These are phyloP conservation scores for Andrena haemorrhoa DNA, from an alignment of 2,888 invertebrate species.

Conservation along the genomic window DNA sequence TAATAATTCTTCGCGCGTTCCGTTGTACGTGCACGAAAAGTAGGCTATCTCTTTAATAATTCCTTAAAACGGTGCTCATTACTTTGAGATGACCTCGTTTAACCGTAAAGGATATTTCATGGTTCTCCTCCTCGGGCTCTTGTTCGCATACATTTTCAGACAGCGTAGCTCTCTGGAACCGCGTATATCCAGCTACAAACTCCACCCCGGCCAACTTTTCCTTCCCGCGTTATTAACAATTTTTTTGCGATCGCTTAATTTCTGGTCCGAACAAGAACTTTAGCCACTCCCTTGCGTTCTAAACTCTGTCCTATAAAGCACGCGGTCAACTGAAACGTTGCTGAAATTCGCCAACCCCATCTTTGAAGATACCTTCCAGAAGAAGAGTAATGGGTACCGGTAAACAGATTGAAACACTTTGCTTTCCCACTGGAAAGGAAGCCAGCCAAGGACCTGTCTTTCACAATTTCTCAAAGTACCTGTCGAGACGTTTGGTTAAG, in stretches of 20 bases:
- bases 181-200: constrained; percentile 6
- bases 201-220: not conserved
- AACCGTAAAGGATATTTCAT: constrained; percentile 55
- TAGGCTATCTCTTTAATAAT: constrained; percentile 58
- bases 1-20: constrained; percentile 39
- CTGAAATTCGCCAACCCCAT: too few relatives aligned
- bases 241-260: not conserved
- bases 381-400: too few relatives aligned
- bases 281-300: not conserved
- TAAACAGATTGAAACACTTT: too few relatives aligned
- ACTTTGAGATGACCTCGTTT: constrained; percentile 59
- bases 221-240: not conserved
- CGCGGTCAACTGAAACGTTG: too few relatives aligned
- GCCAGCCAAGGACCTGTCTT: not conserved
- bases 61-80: constrained; percentile 57
- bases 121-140: constrained; percentile 23
- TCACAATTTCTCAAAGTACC: constrained; percentile 27
- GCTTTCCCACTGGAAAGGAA: too few relatives aligned
- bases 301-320: too few relatives aligned
- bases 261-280: not conserved
- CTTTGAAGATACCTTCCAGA: too few relatives aligned
- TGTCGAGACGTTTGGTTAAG: constrained; percentile 7
- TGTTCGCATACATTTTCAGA: constrained; percentile 43
- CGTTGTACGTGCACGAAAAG: constrained; percentile 39
- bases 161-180: not conserved